phyloP scores from a whole-genome alignment of 2,888 invertebrate species.

The Scelioninae gen. 1 region DNA sequence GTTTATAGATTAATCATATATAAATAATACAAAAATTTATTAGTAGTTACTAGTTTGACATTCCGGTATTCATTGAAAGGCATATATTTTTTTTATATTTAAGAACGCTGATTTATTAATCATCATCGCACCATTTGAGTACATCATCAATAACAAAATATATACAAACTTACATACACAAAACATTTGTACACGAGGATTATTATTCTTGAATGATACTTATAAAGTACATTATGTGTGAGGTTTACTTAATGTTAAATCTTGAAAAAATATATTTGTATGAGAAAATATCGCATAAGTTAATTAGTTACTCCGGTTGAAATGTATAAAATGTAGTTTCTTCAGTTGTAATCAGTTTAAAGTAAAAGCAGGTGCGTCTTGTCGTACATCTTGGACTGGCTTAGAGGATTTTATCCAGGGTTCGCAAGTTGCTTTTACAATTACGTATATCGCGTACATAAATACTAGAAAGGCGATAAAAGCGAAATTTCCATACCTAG shows the following conservation, averaged over 20 bases:
- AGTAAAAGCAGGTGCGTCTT: slow-evolving; percentile 10
- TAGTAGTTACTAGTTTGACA: neutral
- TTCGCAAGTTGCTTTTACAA: slow-evolving; percentile 85
- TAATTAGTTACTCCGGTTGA: neutral
- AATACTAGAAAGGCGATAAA: slow-evolving; percentile 83
- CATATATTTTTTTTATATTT: too few species aligned
- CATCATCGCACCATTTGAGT: neutral
- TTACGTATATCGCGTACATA: slow-evolving; percentile 85
- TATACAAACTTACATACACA: slow-evolving; percentile 16
- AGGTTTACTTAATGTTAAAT: neutral
- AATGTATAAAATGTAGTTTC: slow-evolving; percentile 8
- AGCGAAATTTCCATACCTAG: slow-evolving; percentile 39
- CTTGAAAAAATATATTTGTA: neutral
- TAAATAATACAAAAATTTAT: neutral
- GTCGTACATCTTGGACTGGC: slow-evolving; percentile 20
- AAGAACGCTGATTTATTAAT: slow-evolving; percentile 7
- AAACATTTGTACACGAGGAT: slow-evolving; percentile 39
- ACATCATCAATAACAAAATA: slow-evolving; percentile 18
- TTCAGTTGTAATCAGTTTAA: slow-evolving; percentile 12
- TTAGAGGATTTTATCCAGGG: slow-evolving; percentile 76
- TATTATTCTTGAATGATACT: neutral
- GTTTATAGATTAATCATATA: neutral
- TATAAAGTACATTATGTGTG: neutral
- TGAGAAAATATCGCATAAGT: neutral
- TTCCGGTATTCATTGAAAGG: neutral